Conservation (phyloP, 2,797 vertebrate genomes). For the Bothrops alternatus region DNA sequence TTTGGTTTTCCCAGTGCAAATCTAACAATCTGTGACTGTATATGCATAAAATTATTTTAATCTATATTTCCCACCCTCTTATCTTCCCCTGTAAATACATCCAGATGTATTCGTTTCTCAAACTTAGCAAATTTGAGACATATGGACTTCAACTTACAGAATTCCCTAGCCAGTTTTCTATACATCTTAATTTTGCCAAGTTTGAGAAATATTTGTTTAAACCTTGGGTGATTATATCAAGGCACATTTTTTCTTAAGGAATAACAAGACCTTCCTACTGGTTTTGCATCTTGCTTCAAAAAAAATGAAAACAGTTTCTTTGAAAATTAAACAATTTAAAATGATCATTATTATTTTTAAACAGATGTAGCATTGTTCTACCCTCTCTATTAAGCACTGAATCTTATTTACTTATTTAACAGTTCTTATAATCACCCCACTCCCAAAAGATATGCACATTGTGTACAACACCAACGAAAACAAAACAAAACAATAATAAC, state of each 20-base stretch:
- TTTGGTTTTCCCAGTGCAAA: neutral
- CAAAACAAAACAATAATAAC: neutral
- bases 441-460: neutral
- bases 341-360: neutral
- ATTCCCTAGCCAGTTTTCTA: neutral
- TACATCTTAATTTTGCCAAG: neutral
- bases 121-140: neutral
- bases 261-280: neutral
- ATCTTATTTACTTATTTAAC: neutral
- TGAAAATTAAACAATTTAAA: neutral
- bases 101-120: neutral
- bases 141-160: neutral
- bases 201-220: neutral
- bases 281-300: neutral
- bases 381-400: neutral
- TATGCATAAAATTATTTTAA: neutral
- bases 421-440: neutral
- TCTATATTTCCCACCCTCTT: neutral
- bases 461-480: neutral
- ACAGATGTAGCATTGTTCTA: neutral
- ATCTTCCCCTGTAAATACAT: neutral
- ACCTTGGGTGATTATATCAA: neutral
- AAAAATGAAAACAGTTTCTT: neutral
- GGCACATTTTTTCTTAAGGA: neutral
- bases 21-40: neutral